Conservation (phyloP, 2,113 vertebrate species). For the Noctilio leporinus region DNA sequence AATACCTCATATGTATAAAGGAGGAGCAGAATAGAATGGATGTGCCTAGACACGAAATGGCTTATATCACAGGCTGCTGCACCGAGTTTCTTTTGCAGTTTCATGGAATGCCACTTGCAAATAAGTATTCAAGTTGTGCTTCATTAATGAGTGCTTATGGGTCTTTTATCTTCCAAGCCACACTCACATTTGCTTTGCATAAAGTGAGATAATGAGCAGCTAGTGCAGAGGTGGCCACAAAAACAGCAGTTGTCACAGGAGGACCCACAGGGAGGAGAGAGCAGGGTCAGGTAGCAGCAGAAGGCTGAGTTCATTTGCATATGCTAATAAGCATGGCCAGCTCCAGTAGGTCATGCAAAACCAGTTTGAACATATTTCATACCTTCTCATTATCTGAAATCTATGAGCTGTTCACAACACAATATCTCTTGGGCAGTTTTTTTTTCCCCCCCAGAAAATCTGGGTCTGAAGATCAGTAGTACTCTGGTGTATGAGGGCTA, state of each 20-base stretch:
- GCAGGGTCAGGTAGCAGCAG: background rate
- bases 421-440: background rate
- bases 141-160: background rate
- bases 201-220: background rate
- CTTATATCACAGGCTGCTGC: background rate
- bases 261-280: background rate
- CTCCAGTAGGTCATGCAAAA: background rate
- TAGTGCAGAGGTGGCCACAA: background rate
- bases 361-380: background rate
- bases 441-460: background rate
- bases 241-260: background rate
- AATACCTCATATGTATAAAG: background rate
- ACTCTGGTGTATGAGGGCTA: background rate
- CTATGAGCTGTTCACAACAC: background rate
- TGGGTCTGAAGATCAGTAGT: background rate
- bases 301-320: background rate
- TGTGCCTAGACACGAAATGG: no score
- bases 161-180: background rate
- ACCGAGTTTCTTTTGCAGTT: background rate
- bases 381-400: background rate
- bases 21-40: background rate
- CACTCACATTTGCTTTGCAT: background rate
- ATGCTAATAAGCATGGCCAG: background rate
- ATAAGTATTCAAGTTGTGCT: background rate
- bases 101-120: background rate